Evolutionary conservation across 2,888 invertebrate species (phyloP).

Genomic region (Drosophila dives): DNA sequence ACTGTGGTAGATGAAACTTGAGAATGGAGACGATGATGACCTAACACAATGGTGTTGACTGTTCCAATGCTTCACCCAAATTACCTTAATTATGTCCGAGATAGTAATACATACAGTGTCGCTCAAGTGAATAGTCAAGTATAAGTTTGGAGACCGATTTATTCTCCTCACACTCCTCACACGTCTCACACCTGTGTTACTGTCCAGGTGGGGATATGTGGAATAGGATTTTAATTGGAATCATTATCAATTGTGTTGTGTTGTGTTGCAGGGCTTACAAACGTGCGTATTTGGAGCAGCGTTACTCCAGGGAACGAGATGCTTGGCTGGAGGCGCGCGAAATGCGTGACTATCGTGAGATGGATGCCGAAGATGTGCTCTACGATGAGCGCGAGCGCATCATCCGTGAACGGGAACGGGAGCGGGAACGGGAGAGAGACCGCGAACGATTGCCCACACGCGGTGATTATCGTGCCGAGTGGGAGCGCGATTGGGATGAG

Average conservation of each 20-base stretch:
- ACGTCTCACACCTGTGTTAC: background rate
- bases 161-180: background rate
- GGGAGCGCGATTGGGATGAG: slow-evolving; percentile 82
- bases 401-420: slow-evolving; percentile 65
- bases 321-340: slow-evolving; percentile 78
- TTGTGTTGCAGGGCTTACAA: slow-evolving; percentile 74
- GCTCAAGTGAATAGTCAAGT: background rate
- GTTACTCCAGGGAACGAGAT: slow-evolving; percentile 77
- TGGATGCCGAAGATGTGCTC: slow-evolving; percentile 68
- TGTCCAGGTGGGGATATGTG: background rate
- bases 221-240: background rate
- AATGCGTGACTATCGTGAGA: slow-evolving; percentile 69
- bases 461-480: slow-evolving; percentile 80
- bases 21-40: slow-evolving; percentile 1
- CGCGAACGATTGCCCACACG: slow-evolving; percentile 72
- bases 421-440: slow-evolving; percentile 68
- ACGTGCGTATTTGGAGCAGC: slow-evolving; percentile 80
- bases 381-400: slow-evolving; percentile 80
- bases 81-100: slow-evolving; percentile 35
- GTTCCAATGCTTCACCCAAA: background rate
- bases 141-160: too few relatives aligned
- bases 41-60: background rate
- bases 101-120: slow-evolving; percentile 4
- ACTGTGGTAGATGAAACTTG: too few relatives aligned
- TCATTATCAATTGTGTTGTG: slow-evolving; percentile 2